Evolutionary conservation across 1,140 invertebrate genomes (phyloP), one percentile per base, ranked within the genome.

Genomic region (Adelges cooleyi): DNA sequence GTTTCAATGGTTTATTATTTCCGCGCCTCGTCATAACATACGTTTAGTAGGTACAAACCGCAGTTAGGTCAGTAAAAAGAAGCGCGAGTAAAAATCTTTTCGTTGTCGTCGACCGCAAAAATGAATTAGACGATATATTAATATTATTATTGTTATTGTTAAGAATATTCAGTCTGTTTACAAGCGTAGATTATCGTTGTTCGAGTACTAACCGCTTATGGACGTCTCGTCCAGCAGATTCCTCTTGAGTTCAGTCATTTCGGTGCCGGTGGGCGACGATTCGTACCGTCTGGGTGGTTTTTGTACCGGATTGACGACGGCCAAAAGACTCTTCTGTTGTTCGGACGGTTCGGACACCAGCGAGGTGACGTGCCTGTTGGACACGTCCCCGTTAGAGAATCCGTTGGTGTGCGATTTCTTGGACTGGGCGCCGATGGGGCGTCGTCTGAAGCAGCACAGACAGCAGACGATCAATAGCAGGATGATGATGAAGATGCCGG

Each of bases 241-340:
- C 69, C 85, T 82, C 71, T 88, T 89, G 23, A 86, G 78, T 73
- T 89, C 86, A 18, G 85, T 86, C 73, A 86, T 83, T 74, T 90
- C 86, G 1, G 86, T 87, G 6, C 80, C 82, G 2, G 84, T 80
- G 22, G 84, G 80, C 38, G 62, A 65, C 13, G 66, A 66, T 65
- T 85, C 83, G n/a, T 84, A 83, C 65, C 85, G 76, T 18, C 86
- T 75, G 0, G 86, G 85, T 1, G 86, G 85, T 69, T 90, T 90
- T 36, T 85, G 82, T 0, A 89, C 84, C 0, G 88, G 87, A 76
- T 90, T 89, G 17, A 89, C 85, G 17, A 86, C 84, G 1, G 86
- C 86, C 52, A 90, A 83, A 2, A 89, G 75, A 67, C 85, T 86
- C 72, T 89, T 90, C 69, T 88, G 85, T 71, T 89, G 70, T 50